phyloP scores from a whole-genome alignment of 2,113 vertebrate genomes.

The Sula dactylatra region DNA sequence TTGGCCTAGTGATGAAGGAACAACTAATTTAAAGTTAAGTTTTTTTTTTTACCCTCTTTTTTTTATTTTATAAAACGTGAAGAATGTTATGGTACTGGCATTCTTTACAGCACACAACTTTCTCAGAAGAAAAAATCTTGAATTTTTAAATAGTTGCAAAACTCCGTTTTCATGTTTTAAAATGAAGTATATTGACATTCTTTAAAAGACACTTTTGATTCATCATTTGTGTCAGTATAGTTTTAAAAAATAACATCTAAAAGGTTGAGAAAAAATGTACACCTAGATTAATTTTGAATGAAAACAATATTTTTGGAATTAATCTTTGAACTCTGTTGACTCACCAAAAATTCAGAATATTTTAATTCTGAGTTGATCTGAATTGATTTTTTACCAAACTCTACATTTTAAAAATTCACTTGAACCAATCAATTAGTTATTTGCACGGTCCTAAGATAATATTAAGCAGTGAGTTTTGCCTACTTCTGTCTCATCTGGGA shows the following conservation, averaged over 20 bases:
- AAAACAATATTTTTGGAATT: not conserved
- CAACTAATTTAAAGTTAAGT: not conserved
- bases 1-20: not conserved
- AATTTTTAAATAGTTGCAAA: not conserved
- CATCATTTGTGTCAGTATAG: not conserved
- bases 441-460: not conserved
- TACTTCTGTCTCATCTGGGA: not conserved
- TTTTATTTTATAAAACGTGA: not conserved
- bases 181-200: not conserved
- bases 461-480: not conserved
- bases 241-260: not conserved
- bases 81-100: not conserved
- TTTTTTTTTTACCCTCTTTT: not conserved
- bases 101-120: not conserved
- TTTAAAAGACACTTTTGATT: not conserved
- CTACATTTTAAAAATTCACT: not conserved
- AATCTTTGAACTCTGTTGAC: not conserved
- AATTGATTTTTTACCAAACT: not conserved
- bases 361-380: not conserved
- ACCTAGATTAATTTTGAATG: not conserved
- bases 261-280: not conserved
- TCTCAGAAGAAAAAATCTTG: not conserved
- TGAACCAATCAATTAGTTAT: not conserved
- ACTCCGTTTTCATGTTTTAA: not conserved
- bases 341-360: not conserved